Conservation (phyloP, 1,140 invertebrate species). For the Parasteatoda tepidariorum region DNA sequence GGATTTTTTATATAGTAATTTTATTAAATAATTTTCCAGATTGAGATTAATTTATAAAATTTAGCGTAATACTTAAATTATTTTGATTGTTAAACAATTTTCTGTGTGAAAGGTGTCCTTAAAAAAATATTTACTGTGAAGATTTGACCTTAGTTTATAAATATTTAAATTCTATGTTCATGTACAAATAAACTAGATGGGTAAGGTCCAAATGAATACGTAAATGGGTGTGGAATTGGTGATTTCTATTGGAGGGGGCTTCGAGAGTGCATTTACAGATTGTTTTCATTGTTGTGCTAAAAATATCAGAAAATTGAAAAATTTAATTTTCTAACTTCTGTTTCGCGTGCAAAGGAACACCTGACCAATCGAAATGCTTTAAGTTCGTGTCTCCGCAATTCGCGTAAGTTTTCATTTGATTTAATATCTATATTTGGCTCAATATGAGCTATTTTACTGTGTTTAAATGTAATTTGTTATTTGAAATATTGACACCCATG, state of each 20-base stretch:
- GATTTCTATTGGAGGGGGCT: background rate
- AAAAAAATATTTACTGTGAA: too few relatives aligned
- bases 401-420: background rate
- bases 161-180: too few relatives aligned
- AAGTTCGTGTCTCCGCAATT: background rate
- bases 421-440: background rate
- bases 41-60: too few relatives aligned
- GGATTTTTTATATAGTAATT: too few relatives aligned
- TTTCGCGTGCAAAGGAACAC: background rate
- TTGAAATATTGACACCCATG: background rate
- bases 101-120: too few relatives aligned
- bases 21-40: too few relatives aligned
- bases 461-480: background rate
- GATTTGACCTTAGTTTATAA: too few relatives aligned
- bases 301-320: background rate
- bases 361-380: background rate
- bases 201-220: too few relatives aligned
- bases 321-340: background rate
- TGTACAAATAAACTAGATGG: too few relatives aligned
- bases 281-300: background rate
- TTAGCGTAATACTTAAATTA: too few relatives aligned
- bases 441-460: background rate
- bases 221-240: background rate
- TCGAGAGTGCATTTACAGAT: background rate
- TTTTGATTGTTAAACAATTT: too few relatives aligned